Conservation (phyloP, 2,113 vertebrate species). For the Pseudopipra pipra region DNA sequence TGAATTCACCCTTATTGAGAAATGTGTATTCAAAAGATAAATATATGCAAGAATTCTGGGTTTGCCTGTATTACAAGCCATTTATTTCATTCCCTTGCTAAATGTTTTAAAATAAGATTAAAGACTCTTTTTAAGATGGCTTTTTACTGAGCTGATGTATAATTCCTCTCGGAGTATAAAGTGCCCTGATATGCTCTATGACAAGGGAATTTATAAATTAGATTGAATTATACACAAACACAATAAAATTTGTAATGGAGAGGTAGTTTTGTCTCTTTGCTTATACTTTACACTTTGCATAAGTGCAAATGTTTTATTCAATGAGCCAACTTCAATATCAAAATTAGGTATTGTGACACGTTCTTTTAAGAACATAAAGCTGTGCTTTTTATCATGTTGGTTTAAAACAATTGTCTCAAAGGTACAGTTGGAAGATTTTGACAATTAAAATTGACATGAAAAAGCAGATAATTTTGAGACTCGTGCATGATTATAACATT, state of each 20-base stretch:
- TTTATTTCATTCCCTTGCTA: conserved; percentile 36
- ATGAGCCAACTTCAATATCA: not conserved
- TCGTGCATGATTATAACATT: not conserved
- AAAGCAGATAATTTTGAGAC: conserved; percentile 34
- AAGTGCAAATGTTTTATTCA: not conserved
- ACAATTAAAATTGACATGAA: conserved; percentile 13
- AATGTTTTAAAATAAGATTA: conserved; percentile 50
- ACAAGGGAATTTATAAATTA: conserved; percentile 34
- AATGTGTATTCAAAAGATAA: conserved; percentile 13
- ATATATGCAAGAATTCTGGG: conserved; percentile 3
- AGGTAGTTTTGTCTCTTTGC: conserved; percentile 10
- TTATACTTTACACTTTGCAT: not conserved
- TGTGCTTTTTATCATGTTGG: not conserved
- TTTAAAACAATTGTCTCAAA: conserved; percentile 14
- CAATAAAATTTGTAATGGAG: not conserved
- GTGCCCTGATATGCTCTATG: not conserved
- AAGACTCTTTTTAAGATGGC: not conserved
- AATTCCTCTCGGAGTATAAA: conserved; percentile 11
- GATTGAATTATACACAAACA: not conserved
- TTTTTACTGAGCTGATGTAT: conserved; percentile 23
- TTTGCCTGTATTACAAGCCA: not conserved
- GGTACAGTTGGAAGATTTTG: not conserved
- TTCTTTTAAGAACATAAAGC: not conserved
- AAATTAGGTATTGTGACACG: conserved; percentile 10
- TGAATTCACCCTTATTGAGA: not conserved